These are phyloP conservation scores for Stramonita haemastoma DNA, from an alignment of 2,888 invertebrate genomes.

Conservation along the genomic window DNA sequence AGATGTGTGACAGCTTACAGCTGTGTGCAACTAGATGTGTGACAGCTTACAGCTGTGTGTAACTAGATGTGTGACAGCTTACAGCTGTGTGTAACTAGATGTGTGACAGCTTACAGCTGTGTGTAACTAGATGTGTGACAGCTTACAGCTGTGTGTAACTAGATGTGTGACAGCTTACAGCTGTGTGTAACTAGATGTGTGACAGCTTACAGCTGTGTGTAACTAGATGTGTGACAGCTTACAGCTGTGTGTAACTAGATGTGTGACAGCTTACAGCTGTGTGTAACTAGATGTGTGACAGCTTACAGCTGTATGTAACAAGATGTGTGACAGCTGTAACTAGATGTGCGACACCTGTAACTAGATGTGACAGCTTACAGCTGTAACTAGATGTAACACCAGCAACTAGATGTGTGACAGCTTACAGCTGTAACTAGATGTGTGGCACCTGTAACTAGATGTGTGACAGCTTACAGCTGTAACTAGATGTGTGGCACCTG, in stretches of 20 bases:
- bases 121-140: no score
- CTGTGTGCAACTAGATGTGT: no score
- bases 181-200: no score
- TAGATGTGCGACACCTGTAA: constrained; percentile 56
- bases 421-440: constrained; percentile 63
- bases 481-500: no score
- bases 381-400: constrained; percentile 58
- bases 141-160: constrained; percentile 52
- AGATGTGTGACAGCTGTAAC: constrained; percentile 65
- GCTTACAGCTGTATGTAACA: constrained; percentile 61
- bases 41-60: constrained; percentile 53
- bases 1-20: constrained; percentile 49
- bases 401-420: background rate
- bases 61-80: constrained; percentile 31
- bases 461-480: constrained; percentile 53
- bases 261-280: constrained; percentile 52
- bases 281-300: no score
- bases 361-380: constrained; percentile 49
- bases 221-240: constrained; percentile 31
- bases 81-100: constrained; percentile 47
- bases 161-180: constrained; percentile 49
- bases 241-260: constrained; percentile 47
- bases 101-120: constrained; percentile 52
- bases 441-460: no score
- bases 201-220: constrained; percentile 53